These are phyloP conservation scores for Euwallacea fornicatus DNA, from an alignment of 1,140 invertebrate genomes.

Conservation along the genomic window DNA sequence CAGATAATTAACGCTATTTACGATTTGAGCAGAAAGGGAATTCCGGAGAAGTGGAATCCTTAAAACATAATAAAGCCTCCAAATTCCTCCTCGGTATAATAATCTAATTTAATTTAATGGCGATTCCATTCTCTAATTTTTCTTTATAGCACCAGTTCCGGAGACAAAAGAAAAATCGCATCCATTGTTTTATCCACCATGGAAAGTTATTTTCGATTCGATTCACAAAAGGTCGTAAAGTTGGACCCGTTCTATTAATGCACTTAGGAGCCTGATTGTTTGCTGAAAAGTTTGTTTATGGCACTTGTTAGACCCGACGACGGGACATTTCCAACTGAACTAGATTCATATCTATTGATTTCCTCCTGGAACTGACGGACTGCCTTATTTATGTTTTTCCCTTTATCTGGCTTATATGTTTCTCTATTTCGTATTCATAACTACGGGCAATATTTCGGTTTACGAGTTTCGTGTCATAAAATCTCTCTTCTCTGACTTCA, in stretches of 20 bases:
- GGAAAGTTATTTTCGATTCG: slow-evolving; percentile 34
- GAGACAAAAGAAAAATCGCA: slow-evolving; percentile 31
- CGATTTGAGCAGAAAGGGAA: background rate
- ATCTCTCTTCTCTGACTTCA: background rate
- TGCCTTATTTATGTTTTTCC: slow-evolving; percentile 21
- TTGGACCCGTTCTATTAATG: slow-evolving; percentile 32
- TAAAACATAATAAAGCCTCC: slow-evolving; percentile 20
- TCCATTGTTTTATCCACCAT: slow-evolving; percentile 31
- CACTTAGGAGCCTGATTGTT: slow-evolving; percentile 31
- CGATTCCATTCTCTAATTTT: slow-evolving; percentile 32
- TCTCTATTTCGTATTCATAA: slow-evolving; percentile 18
- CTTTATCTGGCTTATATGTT: background rate
- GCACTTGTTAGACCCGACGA: slow-evolving; percentile 30
- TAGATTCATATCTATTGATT: slow-evolving; percentile 33
- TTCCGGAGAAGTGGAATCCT: background rate
- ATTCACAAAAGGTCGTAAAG: slow-evolving; percentile 35
- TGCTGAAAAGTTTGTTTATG: slow-evolving; percentile 35
- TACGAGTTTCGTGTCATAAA: slow-evolving; percentile 1
- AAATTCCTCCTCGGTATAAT: slow-evolving; percentile 18
- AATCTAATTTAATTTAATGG: slow-evolving; percentile 33
- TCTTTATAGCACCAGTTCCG: slow-evolving; percentile 14
- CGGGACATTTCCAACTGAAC: slow-evolving; percentile 28
- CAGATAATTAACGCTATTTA: slow-evolving; percentile 23
- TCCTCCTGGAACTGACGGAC: slow-evolving; percentile 24
- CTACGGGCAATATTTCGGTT: slow-evolving; percentile 2